These are phyloP conservation scores for Scolopax rusticola DNA, from an alignment of 2,797 vertebrate species.

Conservation along the genomic window DNA sequence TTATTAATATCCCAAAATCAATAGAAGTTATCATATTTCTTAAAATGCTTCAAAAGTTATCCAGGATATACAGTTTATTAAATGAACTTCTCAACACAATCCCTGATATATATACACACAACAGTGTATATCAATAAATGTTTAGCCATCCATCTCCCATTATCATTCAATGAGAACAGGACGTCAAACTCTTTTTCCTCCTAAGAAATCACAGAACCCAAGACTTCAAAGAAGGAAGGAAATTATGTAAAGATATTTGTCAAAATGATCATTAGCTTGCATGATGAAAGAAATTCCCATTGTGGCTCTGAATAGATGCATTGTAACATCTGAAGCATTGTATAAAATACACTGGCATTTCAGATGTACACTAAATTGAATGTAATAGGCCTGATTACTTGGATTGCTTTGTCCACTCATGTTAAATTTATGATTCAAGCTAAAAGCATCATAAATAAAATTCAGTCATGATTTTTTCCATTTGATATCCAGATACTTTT, in stretches of 20 bases:
- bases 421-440: neutral
- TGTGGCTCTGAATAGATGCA: neutral
- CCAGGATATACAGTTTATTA: neutral
- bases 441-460: neutral
- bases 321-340: neutral
- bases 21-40: neutral
- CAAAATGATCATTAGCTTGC: slow-evolving; percentile 11
- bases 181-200: neutral
- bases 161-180: neutral
- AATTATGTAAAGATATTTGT: slow-evolving; percentile 10
- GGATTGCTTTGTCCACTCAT: neutral
- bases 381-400: neutral
- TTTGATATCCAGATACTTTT: neutral
- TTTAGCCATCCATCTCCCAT: neutral
- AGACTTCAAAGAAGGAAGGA: neutral
- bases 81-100: neutral
- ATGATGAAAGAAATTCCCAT: neutral
- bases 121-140: neutral
- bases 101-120: neutral
- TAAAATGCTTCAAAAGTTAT: slow-evolving; percentile 10
- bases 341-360: neutral
- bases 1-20: neutral
- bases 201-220: neutral
- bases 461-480: neutral
- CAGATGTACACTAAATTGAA: neutral